Percentiles rank a stretch among this genome's conserved stretches.
phyloP scores from a whole-genome alignment of 2,797 vertebrate species.

The Octomys mimax region DNA sequence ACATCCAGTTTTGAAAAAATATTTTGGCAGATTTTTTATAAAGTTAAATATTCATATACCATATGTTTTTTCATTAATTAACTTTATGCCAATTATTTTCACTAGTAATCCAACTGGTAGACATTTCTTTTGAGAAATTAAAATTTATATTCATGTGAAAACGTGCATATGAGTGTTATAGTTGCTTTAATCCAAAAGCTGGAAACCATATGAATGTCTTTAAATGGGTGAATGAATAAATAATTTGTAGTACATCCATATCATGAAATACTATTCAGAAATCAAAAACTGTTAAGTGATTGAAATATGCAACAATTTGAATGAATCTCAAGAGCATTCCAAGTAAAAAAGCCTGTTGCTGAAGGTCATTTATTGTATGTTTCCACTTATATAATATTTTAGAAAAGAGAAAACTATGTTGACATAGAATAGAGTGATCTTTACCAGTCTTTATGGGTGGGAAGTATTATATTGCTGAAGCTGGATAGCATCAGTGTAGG shows the following conservation, averaged over 20 bases:
- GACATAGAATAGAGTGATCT: background rate
- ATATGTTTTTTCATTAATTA: background rate
- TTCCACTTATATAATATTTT: constrained; percentile 17
- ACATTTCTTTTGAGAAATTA: constrained; percentile 20
- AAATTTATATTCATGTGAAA: constrained; percentile 9
- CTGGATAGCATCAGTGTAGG: background rate
- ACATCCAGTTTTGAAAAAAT: background rate
- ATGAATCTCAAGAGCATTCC: background rate
- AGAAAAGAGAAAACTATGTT: constrained; percentile 31
- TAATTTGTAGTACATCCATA: constrained; percentile 22
- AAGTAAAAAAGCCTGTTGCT: background rate
- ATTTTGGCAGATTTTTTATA: constrained; percentile 17
- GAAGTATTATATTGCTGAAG: background rate
- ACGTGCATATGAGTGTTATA: background rate
- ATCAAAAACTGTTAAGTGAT: constrained; percentile 29
- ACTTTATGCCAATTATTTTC: background rate
- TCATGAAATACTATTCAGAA: constrained; percentile 16
- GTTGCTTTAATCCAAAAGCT: background rate
- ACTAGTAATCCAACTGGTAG: background rate
- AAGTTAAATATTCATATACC: background rate
- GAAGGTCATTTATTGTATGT: background rate
- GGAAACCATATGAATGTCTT: background rate
- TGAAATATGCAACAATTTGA: background rate
- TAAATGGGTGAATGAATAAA: background rate
- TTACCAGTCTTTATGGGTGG: background rate